Percentiles rank a stretch among this genome's conserved stretches.
phyloP scores from a whole-genome alignment of 2,113 vertebrate species.

The Rousettus leschenaultii region DNA sequence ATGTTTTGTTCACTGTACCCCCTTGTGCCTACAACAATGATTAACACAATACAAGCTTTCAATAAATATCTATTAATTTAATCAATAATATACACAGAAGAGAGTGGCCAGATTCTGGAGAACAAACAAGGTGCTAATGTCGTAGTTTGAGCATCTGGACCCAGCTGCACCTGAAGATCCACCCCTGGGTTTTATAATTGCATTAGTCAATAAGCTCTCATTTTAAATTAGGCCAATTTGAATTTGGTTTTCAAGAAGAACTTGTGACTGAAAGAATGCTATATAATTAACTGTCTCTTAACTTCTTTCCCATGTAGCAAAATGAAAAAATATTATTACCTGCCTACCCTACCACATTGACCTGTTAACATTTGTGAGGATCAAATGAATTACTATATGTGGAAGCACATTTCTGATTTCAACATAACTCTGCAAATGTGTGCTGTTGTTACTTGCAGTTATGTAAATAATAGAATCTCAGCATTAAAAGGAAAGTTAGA shows the following conservation, averaged over 20 bases:
- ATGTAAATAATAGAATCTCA: neutral
- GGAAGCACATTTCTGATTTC: neutral
- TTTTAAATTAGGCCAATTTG: neutral
- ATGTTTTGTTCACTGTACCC: neutral
- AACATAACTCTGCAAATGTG: neutral
- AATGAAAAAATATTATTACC: neutral
- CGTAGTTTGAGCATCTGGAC: neutral
- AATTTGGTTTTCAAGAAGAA: neutral
- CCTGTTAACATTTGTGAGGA: neutral
- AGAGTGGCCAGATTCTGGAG: neutral
- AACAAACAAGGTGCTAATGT: neutral
- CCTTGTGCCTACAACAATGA: neutral
- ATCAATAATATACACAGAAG: neutral
- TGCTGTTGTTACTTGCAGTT: neutral
- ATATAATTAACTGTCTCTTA: neutral
- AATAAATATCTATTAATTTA: neutral
- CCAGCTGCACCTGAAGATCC: neutral
- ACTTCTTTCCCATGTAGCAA: neutral
- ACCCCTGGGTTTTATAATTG: neutral
- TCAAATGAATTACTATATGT: neutral
- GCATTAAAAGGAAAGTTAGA: neutral
- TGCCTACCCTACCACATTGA: neutral
- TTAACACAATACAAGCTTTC: neutral
- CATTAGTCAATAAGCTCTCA: neutral
- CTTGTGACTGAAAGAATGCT: neutral